These are phyloP conservation scores for Calyptomena viridis DNA, from an alignment of 2,113 vertebrate genomes.

Conservation along the genomic window DNA sequence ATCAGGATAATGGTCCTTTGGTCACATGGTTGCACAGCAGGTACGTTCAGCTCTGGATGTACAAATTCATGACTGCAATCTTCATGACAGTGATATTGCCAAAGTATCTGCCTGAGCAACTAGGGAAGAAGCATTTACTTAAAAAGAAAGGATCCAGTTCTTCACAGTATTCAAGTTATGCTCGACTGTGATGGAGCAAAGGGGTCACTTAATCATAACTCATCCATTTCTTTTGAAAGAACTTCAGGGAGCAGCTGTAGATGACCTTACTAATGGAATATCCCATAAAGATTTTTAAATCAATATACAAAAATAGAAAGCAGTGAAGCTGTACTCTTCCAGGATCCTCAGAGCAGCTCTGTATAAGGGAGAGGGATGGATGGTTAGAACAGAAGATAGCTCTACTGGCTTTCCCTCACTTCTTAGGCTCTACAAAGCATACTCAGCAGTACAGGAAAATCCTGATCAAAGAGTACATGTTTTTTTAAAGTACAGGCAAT, in stretches of 20 bases:
- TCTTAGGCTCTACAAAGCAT: background rate
- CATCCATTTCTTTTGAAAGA: background rate
- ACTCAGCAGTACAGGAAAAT: background rate
- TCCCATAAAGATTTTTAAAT: background rate
- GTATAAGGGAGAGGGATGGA: background rate
- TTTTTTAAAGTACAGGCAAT: background rate
- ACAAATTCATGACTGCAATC: background rate
- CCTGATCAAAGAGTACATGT: background rate
- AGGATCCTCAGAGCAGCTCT: background rate
- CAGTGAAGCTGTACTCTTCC: background rate
- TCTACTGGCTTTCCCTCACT: background rate
- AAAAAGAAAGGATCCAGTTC: background rate
- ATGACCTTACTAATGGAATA: background rate
- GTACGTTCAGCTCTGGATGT: background rate
- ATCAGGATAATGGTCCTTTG: background rate
- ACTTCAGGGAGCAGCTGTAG: background rate
- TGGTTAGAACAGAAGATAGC: background rate
- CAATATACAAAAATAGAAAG: background rate
- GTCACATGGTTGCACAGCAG: background rate
- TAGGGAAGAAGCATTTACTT: background rate
- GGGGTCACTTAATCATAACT: background rate
- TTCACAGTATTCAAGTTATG: background rate
- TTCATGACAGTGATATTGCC: background rate
- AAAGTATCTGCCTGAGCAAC: background rate
- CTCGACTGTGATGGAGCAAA: background rate